Conservation (phyloP, 2,797 vertebrate genomes). For the Enteromius viviparus region DNA sequence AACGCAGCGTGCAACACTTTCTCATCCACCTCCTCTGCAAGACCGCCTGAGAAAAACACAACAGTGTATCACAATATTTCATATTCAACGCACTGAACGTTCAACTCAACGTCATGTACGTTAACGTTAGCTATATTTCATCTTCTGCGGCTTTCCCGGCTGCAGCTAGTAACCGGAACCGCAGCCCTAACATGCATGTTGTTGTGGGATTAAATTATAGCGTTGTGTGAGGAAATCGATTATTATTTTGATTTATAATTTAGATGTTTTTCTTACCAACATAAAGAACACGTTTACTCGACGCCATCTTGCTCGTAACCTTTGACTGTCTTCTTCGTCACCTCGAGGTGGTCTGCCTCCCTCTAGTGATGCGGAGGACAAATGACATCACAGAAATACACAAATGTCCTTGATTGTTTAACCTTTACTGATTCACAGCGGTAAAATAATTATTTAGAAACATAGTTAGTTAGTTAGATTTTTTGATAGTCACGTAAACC, state of each 20-base stretch:
- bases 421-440: background rate
- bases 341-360: background rate
- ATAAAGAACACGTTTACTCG: slow-evolving; percentile 89
- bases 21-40: slow-evolving; percentile 96
- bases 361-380: slow-evolving; percentile 33
- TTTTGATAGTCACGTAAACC: background rate
- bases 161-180: background rate
- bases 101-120: background rate
- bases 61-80: background rate
- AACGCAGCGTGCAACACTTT: slow-evolving; percentile 95
- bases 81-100: background rate
- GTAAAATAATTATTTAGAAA: background rate
- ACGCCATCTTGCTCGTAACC: slow-evolving; percentile 83
- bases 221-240: background rate
- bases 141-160: background rate
- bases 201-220: background rate
- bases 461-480: background rate
- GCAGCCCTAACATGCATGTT: background rate
- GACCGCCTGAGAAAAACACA: slow-evolving; percentile 78
- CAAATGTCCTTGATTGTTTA: background rate
- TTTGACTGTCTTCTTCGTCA: slow-evolving; percentile 57
- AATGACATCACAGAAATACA: background rate
- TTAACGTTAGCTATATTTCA: background rate
- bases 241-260: background rate
- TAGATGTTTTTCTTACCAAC: slow-evolving; percentile 75